Conservation (phyloP, 2,888 invertebrate species). For the Axea sp. region DNA sequence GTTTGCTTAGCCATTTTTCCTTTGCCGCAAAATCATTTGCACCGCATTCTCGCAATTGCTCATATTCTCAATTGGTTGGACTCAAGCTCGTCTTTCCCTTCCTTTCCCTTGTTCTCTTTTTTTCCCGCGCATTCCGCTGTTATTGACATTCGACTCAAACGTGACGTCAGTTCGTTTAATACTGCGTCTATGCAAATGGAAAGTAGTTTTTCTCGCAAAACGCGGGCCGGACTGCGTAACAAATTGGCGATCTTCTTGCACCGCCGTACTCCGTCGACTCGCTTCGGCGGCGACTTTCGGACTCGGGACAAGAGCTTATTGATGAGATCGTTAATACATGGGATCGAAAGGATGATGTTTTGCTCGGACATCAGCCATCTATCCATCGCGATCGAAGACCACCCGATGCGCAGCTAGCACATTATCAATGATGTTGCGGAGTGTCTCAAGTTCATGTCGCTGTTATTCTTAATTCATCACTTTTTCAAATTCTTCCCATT, state of each 20-base stretch:
- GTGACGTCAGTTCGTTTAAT: no score
- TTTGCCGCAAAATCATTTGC: no score
- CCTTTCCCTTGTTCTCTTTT: no score
- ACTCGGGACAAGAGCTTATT: constrained; percentile 69
- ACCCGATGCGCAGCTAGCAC: constrained; percentile 73
- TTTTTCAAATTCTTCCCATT: constrained; percentile 27
- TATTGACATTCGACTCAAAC: no score
- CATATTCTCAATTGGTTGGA: no score
- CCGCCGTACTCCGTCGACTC: constrained; percentile 26
- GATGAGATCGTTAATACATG: constrained; percentile 79
- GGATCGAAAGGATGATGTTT: constrained; percentile 72
- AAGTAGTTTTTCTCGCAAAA: constrained; percentile 42
- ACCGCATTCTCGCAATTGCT: no score
- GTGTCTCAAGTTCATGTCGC: constrained; percentile 34
- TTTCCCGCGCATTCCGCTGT: no score
- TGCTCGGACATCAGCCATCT: constrained; percentile 72
- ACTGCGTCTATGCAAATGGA: constrained; percentile 25
- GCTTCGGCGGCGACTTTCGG: constrained; percentile 48
- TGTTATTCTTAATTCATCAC: constrained; percentile 45
- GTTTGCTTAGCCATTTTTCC: neutral
- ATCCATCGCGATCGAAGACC: constrained; percentile 78
- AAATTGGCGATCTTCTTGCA: constrained; percentile 76
- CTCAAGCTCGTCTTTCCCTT: no score
- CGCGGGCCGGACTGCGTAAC: constrained; percentile 67
- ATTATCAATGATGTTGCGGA: constrained; percentile 54